Base-by-base conservation (phyloP, 2,888 invertebrate species). In the Parnassius smintheus region DNA sequence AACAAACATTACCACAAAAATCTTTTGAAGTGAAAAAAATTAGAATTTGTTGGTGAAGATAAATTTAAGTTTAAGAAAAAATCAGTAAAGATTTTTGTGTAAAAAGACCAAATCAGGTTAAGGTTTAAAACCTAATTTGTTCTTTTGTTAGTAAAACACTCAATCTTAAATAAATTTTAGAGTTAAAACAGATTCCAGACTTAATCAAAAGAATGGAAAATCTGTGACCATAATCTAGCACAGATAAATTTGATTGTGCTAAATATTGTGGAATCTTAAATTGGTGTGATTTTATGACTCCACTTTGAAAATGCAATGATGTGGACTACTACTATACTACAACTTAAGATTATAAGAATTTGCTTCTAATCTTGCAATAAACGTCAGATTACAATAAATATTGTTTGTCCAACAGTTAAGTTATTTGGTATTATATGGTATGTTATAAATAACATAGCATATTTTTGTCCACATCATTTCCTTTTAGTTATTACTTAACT, bases 81-180 rank as follows among this genome's bases (percentile, higher is more conserved):
- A 48, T n/a, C n/a, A 8, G 8, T 49, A 7, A n/a, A 50, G 59
- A 60, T 60, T 57, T 56, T 60, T 60, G 59, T 57, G 56, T 48
- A n/a, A 35, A 56, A 57, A 64, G 35, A 35, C 35, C 60, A 56
- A 57, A 64, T 48, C 53, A 64, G 42, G 53, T 52, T 42, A 56
- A 46, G 18, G 42, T 12, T 13, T 48, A 10, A 45, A 12, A 55
- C 67, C 66, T 69, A 72, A 71, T 76, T 77, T 75, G 70, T 80
- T 73, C 67, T 62, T 68, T 72, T 69, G 82, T 88, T 83, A 85
- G 81, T 85, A 80, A 71, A 79, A 87, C 85, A 88, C 85, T 82
- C 83, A 79, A 74, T 76, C 77, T 84, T 85, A 83, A 69, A 59
- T 51, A 61, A 65, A 51, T 59, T 46, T 44, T 54, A 59, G 53